Evolutionary conservation across 2,113 vertebrate species (phyloP).

Genomic region (Lampris megalopsis): DNA sequence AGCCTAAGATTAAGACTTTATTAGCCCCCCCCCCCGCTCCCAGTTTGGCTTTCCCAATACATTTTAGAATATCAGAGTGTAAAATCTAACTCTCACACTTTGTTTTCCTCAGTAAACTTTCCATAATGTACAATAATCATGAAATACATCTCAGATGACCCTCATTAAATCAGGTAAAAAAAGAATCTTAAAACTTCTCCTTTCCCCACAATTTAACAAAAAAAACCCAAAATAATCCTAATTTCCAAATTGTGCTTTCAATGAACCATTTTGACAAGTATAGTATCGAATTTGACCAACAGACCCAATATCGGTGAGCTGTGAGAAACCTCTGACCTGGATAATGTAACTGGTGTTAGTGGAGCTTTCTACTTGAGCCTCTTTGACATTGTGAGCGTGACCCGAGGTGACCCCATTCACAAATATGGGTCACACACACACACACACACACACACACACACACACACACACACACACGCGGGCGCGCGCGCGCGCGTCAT

Average conservation of each 20-base stretch:
- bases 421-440: conserved; percentile 5
- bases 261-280: conserved; percentile 30
- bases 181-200: no score
- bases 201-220: not conserved
- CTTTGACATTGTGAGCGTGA: conserved; percentile 40
- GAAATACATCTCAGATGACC: no score
- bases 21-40: conserved; percentile 8
- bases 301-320: conserved; percentile 9
- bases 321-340: conserved; percentile 27
- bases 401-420: conserved; percentile 40
- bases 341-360: conserved; percentile 45
- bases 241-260: not conserved
- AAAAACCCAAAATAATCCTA: not conserved
- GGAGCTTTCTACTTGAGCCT: conserved; percentile 33
- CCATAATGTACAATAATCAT: no score
- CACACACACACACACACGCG: no score
- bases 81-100: not conserved
- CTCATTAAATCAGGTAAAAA: no score
- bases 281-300: conserved; percentile 31
- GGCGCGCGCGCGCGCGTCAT: not conserved
- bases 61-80: not conserved
- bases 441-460: no score
- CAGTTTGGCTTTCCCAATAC: not conserved
- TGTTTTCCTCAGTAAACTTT: no score
- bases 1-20: conserved; percentile 33